phyloP scores from a whole-genome alignment of 1,140 invertebrate species.

The Asobara japonica region DNA sequence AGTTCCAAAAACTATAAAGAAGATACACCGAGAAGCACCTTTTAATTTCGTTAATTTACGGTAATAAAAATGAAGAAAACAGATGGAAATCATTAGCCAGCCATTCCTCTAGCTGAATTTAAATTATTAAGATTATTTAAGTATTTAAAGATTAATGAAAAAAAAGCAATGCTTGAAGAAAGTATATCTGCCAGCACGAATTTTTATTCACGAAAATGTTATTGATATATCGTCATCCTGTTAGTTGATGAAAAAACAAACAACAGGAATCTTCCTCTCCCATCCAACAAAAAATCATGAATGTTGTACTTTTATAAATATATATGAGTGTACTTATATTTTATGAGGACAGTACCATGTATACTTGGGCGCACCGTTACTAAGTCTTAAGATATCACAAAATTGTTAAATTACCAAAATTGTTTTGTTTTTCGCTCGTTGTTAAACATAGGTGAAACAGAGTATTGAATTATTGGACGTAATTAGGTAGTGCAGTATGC shows the following conservation, averaged over 20 bases:
- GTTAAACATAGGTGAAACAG: not conserved
- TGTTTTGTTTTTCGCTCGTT: slow-evolving; percentile 12
- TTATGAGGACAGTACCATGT: slow-evolving; percentile 33
- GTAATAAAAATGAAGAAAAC: not conserved
- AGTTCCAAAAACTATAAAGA: too few species aligned
- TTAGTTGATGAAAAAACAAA: slow-evolving; percentile 8
- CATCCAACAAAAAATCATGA: slow-evolving; percentile 30
- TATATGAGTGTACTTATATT: slow-evolving; percentile 45
- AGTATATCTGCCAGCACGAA: not conserved
- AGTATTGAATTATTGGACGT: slow-evolving; percentile 12
- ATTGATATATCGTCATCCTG: slow-evolving; percentile 12
- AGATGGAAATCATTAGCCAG: not conserved
- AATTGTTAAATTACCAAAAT: slow-evolving; percentile 1
- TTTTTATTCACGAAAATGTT: not conserved
- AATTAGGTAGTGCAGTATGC: slow-evolving; percentile 22
- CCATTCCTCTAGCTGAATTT: slow-evolving; percentile 8
- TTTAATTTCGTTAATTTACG: not conserved
- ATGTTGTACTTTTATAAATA: slow-evolving; percentile 56
- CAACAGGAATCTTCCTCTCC: slow-evolving; percentile 20
- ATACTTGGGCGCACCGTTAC: slow-evolving; percentile 3
- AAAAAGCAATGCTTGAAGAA: not conserved
- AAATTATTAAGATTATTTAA: slow-evolving; percentile 7
- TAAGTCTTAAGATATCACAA: not conserved
- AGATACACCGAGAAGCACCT: too few species aligned
- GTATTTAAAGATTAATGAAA: not conserved